Evolutionary conservation across 2,797 vertebrate species (phyloP), one percentile per base, ranked within the genome.

Genomic region (Scomberomorus guttatus): DNA sequence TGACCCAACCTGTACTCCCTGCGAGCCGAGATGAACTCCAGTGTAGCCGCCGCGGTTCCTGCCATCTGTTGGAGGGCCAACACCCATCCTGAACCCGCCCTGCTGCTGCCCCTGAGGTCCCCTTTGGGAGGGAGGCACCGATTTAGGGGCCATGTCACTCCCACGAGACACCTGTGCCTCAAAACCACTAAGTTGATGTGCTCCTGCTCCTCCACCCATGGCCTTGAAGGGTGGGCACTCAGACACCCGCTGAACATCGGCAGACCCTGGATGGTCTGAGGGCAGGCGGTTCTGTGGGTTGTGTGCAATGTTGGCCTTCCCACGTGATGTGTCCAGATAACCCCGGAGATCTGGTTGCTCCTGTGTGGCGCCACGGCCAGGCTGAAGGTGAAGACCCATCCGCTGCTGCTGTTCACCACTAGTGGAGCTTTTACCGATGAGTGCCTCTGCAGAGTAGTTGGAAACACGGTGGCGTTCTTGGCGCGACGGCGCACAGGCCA

Each of bases 361-460:
- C 85, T 97, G 95, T 7, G 89, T 12, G 11, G 75, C 87, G 55
- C 95, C 91, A 39, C 97, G 96, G 37, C 96, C 91, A 5, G 95
- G 92, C 85, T 98, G 98, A 66, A 97, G 93, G 13, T 98, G 96
- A 60, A 97, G 90, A 25, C 96, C 97, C 94, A 99, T 96, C 67
- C 97, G 97, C 84, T 96, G 94, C 44, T 95, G 94, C 67, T 93
- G 93, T 7, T 97, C 98, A 0, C 96, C 96, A 62, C 96, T 97
- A 18, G 96, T 97, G 44, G 97, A 94, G 0, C 96, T 96, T 89
- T 99, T 99, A 44, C 98, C 97, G 27, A 99, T 99, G 51, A 99
- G 97, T 0, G 98, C 98, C 80, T 99, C 98, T 0, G 98, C 98
- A n/a, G 98, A 99, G 88, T 99, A 99, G 93, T 96, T 99, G 77